Percentiles rank a stretch among this genome's conserved stretches.
These are phyloP conservation scores for Macroglossus sobrinus DNA, from an alignment of 2,113 vertebrate species.

Conservation along the genomic window DNA sequence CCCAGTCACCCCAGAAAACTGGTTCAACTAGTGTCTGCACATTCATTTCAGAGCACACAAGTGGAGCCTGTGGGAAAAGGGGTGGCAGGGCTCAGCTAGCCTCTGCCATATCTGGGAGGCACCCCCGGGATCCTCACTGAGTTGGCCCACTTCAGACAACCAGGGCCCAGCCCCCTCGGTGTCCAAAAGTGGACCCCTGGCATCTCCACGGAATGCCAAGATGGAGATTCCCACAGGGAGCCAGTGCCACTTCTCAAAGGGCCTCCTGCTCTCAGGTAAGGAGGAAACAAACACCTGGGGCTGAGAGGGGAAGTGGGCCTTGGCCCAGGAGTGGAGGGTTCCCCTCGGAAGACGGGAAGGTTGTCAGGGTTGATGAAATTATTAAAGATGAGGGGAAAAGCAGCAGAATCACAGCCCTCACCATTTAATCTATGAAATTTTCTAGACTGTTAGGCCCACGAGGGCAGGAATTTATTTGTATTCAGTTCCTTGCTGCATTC, in stretches of 20 bases:
- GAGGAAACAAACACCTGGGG: not conserved
- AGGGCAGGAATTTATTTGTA: not conserved
- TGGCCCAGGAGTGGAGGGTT: not conserved
- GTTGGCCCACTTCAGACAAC: not conserved
- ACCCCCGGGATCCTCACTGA: not conserved
- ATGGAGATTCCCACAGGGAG: not conserved
- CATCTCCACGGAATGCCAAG: not conserved
- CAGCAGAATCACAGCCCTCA: not conserved
- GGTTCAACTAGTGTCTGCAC: not conserved
- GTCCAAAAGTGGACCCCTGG: not conserved
- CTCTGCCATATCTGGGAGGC: not conserved
- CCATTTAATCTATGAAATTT: not conserved
- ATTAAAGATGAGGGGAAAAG: not conserved
- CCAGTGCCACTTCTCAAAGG: not conserved
- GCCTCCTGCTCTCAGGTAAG: constrained; percentile 59
- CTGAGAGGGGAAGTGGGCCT: not conserved
- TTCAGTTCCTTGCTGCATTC: not conserved
- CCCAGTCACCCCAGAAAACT: constrained; percentile 19
- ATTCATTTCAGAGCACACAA: not conserved
- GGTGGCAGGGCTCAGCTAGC: rapidly evolving
- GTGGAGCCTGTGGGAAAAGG: not conserved
- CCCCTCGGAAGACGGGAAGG: not conserved
- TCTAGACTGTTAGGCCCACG: not conserved
- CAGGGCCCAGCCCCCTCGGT: not conserved
- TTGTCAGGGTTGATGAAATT: not conserved